Evolutionary conservation across 2,113 vertebrate species (phyloP).

Genomic region (Ceyx margarethae): DNA sequence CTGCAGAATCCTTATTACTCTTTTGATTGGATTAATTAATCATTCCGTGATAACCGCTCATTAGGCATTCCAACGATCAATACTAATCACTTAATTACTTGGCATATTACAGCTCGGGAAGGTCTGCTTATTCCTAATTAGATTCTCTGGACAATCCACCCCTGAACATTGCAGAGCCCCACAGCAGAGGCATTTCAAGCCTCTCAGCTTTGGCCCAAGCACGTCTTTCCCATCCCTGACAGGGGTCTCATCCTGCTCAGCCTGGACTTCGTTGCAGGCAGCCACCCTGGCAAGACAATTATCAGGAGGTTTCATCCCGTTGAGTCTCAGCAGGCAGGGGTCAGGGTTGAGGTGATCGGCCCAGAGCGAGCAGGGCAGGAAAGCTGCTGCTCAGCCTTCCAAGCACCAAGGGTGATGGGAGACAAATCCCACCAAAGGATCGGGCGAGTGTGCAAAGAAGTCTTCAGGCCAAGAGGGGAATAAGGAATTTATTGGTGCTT

Average conservation of each 20-base stretch:
- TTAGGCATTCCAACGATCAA: constrained; percentile 64
- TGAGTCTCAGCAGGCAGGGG: not conserved
- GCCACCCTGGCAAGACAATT: not conserved
- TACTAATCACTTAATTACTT: constrained; percentile 72
- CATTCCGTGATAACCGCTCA: constrained; percentile 56
- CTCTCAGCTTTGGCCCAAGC: not conserved
- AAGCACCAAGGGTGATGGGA: not conserved
- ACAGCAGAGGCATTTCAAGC: not conserved
- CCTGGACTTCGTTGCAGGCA: not conserved
- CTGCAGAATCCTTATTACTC: constrained; percentile 30
- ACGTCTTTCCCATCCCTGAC: fast-evolving
- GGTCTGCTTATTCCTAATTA: constrained; percentile 56
- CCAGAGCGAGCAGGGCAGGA: fast-evolving
- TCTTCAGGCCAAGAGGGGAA: not conserved
- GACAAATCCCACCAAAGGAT: not conserved
- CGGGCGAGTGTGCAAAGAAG: not conserved
- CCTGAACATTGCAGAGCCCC: not conserved
- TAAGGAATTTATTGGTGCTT: not conserved
- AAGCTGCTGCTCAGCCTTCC: not conserved
- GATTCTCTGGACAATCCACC: constrained; percentile 14
- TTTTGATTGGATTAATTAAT: constrained; percentile 67
- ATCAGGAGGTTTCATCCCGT: not conserved
- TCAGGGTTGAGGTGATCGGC: fast-evolving
- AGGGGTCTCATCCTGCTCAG: not conserved
- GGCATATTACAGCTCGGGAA: not conserved